phyloP scores from a whole-genome alignment of 2,888 invertebrate genomes.

The Notodonta dromedarius region DNA sequence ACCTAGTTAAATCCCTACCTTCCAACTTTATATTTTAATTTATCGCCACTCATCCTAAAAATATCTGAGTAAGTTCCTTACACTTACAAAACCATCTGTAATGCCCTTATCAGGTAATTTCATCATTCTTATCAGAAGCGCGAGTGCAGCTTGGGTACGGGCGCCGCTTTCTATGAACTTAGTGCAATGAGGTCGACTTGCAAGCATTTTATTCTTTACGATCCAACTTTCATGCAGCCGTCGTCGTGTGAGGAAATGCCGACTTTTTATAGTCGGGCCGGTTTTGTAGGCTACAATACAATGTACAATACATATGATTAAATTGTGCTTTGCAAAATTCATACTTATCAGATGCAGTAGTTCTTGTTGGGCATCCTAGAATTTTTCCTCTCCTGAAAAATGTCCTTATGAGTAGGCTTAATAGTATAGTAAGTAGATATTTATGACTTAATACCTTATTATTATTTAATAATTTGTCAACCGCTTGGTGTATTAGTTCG shows the following conservation, averaged over 20 bases:
- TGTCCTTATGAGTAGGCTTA: too few species aligned
- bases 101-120: slow-evolving; percentile 38
- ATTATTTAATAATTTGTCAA: too few species aligned
- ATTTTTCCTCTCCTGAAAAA: too few species aligned
- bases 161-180: slow-evolving; percentile 35
- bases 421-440: too few species aligned
- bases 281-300: too few species aligned
- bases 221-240: not conserved
- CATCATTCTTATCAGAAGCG: slow-evolving; percentile 36
- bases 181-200: slow-evolving; percentile 27
- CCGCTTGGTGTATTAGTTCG: too few species aligned
- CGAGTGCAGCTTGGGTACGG: slow-evolving; percentile 19
- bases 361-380: too few species aligned
- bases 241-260: not conserved
- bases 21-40: not conserved
- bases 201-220: not conserved
- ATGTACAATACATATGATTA: too few species aligned
- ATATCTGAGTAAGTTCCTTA: not conserved
- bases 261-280: not conserved
- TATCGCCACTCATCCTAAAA: not conserved
- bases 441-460: too few species aligned
- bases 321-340: too few species aligned
- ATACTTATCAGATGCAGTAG: too few species aligned
- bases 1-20: not conserved
- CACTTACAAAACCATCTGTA: slow-evolving; percentile 21